phyloP scores from a whole-genome alignment of 2,888 invertebrate species.

The Dasysyrphus tricinctus region DNA sequence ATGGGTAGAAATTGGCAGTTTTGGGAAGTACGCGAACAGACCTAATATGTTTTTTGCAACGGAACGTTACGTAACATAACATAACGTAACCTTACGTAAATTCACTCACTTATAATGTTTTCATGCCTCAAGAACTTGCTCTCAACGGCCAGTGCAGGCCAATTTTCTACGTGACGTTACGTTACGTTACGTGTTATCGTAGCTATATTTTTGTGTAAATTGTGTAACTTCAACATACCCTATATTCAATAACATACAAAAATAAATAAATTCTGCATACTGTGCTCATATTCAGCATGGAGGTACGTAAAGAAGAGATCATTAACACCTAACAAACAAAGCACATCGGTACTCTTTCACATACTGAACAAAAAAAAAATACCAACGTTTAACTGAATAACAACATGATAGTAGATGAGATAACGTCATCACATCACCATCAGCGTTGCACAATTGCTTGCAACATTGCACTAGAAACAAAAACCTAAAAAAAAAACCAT shows the following conservation, averaged over 20 bases:
- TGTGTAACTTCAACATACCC: not conserved
- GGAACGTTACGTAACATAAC: too few relatives aligned
- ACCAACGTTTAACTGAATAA: constrained; percentile 37
- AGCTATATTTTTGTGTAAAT: too few relatives aligned
- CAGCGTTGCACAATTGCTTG: constrained; percentile 20
- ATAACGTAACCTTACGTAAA: too few relatives aligned
- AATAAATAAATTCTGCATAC: constrained; percentile 1
- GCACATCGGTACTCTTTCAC: not conserved
- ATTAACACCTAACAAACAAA: constrained; percentile 49
- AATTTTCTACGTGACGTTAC: too few relatives aligned
- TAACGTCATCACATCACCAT: constrained; percentile 56
- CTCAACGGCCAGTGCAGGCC: too few relatives aligned
- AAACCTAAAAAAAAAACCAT: not conserved
- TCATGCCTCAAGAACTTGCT: too few relatives aligned
- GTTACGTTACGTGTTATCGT: too few relatives aligned
- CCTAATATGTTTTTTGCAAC: too few relatives aligned
- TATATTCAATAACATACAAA: not conserved
- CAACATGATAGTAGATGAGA: constrained; percentile 49
- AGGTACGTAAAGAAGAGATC: constrained; percentile 37
- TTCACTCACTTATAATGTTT: too few relatives aligned
- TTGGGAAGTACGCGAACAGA: too few relatives aligned
- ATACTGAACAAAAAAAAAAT: constrained; percentile 11
- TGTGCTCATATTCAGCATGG: not conserved
- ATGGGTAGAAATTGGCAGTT: too few relatives aligned
- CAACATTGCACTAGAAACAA: constrained; percentile 20